Conservation (phyloP, 2,113 vertebrate species). For the Trichomycterus rosablanca region DNA sequence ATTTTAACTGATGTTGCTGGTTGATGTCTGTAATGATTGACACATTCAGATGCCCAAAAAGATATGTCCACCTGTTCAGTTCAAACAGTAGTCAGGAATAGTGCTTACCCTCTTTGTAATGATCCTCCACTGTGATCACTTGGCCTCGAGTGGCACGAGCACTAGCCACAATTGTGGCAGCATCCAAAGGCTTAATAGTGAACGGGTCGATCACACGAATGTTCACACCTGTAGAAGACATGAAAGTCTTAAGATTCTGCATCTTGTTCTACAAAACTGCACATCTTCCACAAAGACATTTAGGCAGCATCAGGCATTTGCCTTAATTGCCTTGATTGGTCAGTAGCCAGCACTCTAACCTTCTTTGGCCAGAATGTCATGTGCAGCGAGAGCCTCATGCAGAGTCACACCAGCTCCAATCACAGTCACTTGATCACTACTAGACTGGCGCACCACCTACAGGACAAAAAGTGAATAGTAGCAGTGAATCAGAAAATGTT, state of each 20-base stretch:
- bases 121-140: constrained; percentile 83
- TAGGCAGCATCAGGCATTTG: too few relatives aligned
- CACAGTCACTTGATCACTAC: constrained; percentile 71
- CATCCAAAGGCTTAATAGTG: constrained; percentile 84
- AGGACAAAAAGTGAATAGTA: constrained; percentile 11
- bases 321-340: not conserved
- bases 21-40: too few relatives aligned
- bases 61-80: too few relatives aligned
- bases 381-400: constrained; percentile 78
- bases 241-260: not conserved
- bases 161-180: constrained; percentile 68
- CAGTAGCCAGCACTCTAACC: constrained; percentile 53
- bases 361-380: constrained; percentile 69
- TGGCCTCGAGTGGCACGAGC: constrained; percentile 71
- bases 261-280: too few relatives aligned
- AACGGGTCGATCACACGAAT: constrained; percentile 80
- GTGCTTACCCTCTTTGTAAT: constrained; percentile 76
- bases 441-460: constrained; percentile 74
- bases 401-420: constrained; percentile 80
- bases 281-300: not conserved
- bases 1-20: too few relatives aligned
- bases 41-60: too few relatives aligned
- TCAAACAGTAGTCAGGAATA: not conserved
- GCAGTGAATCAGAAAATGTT: too few relatives aligned
- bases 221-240: constrained; percentile 60